phyloP scores from a whole-genome alignment of 2,113 vertebrate genomes.

The Grus americana region DNA sequence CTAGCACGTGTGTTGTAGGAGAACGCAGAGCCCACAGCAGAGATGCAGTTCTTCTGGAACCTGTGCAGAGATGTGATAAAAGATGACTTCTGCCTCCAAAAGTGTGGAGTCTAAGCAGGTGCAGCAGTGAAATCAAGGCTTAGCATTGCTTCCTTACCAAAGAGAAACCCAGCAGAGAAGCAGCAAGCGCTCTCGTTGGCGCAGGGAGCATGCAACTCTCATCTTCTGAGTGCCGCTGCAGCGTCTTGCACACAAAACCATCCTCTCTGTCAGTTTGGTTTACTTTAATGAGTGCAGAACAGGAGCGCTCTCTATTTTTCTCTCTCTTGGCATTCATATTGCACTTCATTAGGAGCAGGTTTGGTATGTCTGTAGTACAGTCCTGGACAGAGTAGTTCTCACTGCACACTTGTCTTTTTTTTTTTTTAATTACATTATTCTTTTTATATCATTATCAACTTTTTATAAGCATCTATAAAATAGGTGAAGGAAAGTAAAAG shows the following conservation, averaged over 20 bases:
- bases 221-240: background rate
- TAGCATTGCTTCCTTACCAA: background rate
- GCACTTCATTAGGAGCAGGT: background rate
- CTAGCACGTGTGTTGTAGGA: background rate
- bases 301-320: background rate
- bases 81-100: background rate
- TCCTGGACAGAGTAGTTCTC: background rate
- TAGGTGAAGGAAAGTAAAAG: constrained; percentile 62
- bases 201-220: background rate
- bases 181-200: fast-evolving
- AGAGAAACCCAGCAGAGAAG: background rate
- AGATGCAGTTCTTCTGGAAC: background rate
- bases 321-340: background rate
- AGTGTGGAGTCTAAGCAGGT: background rate
- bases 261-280: background rate
- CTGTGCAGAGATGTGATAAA: background rate
- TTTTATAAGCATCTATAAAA: constrained; percentile 47
- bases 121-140: background rate
- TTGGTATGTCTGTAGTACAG: background rate
- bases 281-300: background rate
- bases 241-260: background rate
- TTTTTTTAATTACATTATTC: background rate
- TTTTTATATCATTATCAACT: constrained; percentile 60
- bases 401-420: background rate
- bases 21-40: background rate